Conservation (phyloP, 2,888 invertebrate species). For the Netelia virgata region DNA sequence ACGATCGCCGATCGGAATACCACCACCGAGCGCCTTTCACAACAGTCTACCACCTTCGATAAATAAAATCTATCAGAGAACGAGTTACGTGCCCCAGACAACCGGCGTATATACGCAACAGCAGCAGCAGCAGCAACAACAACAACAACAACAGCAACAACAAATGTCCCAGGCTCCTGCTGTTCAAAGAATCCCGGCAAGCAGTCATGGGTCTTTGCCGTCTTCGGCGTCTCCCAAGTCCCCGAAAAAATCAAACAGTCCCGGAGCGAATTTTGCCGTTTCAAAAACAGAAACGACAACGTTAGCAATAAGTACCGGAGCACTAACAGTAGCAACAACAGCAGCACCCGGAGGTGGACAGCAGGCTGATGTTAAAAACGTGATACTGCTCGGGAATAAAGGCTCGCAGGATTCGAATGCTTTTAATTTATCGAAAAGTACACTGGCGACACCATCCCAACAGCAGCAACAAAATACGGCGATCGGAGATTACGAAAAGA, state of each 20-base stretch:
- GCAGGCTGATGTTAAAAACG: slow-evolving; percentile 38
- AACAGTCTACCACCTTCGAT: slow-evolving; percentile 83
- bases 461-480: slow-evolving; percentile 43
- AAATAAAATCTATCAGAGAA: slow-evolving; percentile 81
- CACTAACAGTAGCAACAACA: slow-evolving; percentile 6
- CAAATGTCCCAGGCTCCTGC: slow-evolving; percentile 77
- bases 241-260: slow-evolving; percentile 65
- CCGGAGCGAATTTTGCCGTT: slow-evolving; percentile 47
- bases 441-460: slow-evolving; percentile 50
- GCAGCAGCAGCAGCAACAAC: slow-evolving; percentile 32
- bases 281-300: slow-evolving; percentile 72
- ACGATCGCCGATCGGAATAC: slow-evolving; percentile 80
- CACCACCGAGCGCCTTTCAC: slow-evolving; percentile 83
- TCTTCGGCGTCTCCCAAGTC: slow-evolving; percentile 74
- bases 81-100: slow-evolving; percentile 80
- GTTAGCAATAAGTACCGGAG: neutral
- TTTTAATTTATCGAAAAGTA: slow-evolving; percentile 78
- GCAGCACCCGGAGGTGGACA: slow-evolving; percentile 34
- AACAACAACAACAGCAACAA: slow-evolving; percentile 33
- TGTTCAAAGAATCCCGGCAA: slow-evolving; percentile 82
- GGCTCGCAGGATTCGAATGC: slow-evolving; percentile 67
- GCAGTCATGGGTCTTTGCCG: slow-evolving; percentile 77
- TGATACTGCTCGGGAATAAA: slow-evolving; percentile 40
- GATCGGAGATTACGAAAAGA: slow-evolving; percentile 24
- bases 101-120: slow-evolving; percentile 68